phyloP scores from a whole-genome alignment of 2,113 vertebrate species.

The Dolichotis patagonum region DNA sequence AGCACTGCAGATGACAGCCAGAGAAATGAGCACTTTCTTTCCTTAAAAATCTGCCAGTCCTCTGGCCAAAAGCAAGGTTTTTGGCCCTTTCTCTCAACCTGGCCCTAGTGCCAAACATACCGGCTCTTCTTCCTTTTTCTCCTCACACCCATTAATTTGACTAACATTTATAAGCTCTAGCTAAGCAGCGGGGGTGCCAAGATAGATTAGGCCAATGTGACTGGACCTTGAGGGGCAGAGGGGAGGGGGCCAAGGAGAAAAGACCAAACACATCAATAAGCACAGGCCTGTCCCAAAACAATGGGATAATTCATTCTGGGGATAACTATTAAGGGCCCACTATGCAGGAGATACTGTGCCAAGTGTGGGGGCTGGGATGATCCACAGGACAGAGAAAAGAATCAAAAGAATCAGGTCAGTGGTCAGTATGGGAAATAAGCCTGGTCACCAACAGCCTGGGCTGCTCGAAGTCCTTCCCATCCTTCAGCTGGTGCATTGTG shows the following conservation, averaged over 20 bases:
- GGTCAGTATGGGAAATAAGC: not conserved
- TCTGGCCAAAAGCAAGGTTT: not conserved
- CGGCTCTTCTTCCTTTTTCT: not conserved
- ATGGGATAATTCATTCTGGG: not conserved
- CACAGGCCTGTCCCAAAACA: too few relatives aligned
- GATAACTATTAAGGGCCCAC: not conserved
- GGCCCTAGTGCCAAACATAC: not conserved
- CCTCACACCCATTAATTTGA: not conserved
- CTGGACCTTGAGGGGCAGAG: not conserved
- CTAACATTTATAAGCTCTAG: not conserved
- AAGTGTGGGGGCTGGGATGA: not conserved
- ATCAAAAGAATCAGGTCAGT: not conserved
- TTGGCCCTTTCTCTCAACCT: not conserved
- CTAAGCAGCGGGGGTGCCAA: not conserved
- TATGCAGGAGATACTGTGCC: fast-evolving
- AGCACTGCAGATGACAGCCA: not conserved
- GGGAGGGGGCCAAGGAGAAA: not conserved
- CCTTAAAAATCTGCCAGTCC: not conserved
- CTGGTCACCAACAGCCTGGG: not conserved
- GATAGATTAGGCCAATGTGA: not conserved
- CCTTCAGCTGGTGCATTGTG: not conserved
- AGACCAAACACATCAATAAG: not conserved
- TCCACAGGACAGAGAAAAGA: not conserved
- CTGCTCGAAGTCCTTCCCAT: not conserved
- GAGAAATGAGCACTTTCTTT: not conserved